A percentile compares a stretch with the other conserved stretches of the same genome.
Conservation (phyloP, 2,888 invertebrate genomes). For the Ochlodes sylvanus region DNA sequence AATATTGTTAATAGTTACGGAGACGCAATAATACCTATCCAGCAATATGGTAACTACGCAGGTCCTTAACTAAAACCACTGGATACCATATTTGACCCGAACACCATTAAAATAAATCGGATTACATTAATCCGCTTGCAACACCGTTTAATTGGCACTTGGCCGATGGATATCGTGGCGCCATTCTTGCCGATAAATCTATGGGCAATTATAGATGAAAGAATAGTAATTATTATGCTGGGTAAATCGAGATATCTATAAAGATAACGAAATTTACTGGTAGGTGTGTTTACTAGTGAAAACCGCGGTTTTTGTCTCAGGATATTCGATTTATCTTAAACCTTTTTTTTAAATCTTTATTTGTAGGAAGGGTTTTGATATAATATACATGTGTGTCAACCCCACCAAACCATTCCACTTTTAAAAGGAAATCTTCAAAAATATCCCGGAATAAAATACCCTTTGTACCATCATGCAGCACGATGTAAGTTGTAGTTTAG, state of each 20-base stretch:
- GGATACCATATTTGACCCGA: slow-evolving; percentile 11
- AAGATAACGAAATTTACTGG: neutral
- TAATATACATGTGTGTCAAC: no score
- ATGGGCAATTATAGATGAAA: slow-evolving; percentile 32
- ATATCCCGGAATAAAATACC: no score
- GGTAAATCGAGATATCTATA: slow-evolving; percentile 23
- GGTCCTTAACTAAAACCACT: neutral
- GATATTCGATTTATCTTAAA: neutral
- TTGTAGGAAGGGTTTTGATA: no score
- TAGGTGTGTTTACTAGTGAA: neutral
- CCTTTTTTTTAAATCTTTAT: no score
- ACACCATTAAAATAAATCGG: slow-evolving; percentile 7
- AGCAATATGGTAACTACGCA: neutral
- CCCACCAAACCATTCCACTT: no score
- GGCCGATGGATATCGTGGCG: slow-evolving; percentile 28
- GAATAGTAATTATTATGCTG: slow-evolving; percentile 22
- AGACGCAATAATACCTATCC: slow-evolving; percentile 1
- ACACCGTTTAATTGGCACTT: slow-evolving; percentile 18
- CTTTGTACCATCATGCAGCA: no score
- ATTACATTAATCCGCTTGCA: slow-evolving; percentile 9
- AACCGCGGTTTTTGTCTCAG: neutral
- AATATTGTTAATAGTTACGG: neutral
- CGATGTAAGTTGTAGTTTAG: no score
- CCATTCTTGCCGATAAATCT: slow-evolving; percentile 33
- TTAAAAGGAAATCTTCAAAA: no score